Base-by-base conservation (phyloP, 2,888 invertebrate genomes). In the Blastobasis lacticolella region DNA sequence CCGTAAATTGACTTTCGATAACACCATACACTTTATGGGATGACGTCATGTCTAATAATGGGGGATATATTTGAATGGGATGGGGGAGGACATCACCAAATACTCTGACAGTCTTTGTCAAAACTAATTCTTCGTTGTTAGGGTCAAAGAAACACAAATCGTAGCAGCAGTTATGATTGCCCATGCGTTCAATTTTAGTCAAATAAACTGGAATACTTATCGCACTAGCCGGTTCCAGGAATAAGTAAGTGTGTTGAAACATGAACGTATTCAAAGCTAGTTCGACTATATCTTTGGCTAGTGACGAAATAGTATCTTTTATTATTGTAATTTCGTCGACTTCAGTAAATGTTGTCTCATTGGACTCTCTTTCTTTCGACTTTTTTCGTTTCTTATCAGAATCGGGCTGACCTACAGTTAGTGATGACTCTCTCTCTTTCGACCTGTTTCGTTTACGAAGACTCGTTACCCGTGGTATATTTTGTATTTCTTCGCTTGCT, bases 11-110 rank as follows among this genome's bases (percentile, higher is more conserved):
- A 51, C 63, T 64, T 57, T 59, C 49, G 51, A 61, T 65, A 48
- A 60, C 58, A 5, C 73, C 73, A 50, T 64, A 58, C 4, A 37
- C 38, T 1, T 62, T 46, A 37, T 61, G 57, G 5, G 66, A 58
- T 38, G 58, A 36, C 6, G 61, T 54, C 68, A 74, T 68, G 48
- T 71, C 71, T 43, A 73, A 57, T 43, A 73, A 56, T 48, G 43
- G 50, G 0, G 73, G 73, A 3, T 48, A 5, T 49, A 73, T 59
- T 45, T 56, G 48, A 46, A 73, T 55, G n/a, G 72, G 72, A 57
- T 67, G 60, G 5, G 63, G 60, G 44, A 67, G 55, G 48, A 64
- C 54, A 54, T 71, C 66, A 7, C 63, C 64, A 47, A 60, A 67
- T 8, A 73, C 52, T 53, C 60, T 63, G 0, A 62, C 38, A n/a